Evolutionary conservation across 2,888 invertebrate genomes (phyloP).

Genomic region (Caenorhabditis wallacei): DNA sequence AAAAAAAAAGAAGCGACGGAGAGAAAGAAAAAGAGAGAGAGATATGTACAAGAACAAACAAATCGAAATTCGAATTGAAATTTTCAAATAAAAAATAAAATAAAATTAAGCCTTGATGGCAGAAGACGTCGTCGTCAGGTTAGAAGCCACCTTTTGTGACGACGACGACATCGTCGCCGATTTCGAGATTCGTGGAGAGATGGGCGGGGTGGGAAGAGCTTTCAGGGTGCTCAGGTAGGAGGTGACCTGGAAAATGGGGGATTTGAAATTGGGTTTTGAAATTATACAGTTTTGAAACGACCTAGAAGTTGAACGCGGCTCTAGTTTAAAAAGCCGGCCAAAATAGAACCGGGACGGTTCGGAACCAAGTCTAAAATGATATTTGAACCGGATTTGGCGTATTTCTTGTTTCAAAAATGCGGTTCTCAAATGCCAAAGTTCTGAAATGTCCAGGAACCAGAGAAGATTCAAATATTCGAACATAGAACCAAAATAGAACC

Average conservation of each 20-base stretch:
- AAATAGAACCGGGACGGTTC: too few species aligned
- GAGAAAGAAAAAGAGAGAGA: conserved; percentile 19
- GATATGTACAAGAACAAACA: conserved; percentile 63
- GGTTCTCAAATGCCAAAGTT: too few species aligned
- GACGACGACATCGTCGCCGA: too few species aligned
- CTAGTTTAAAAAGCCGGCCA: too few species aligned
- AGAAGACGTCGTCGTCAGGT: conserved; percentile 14
- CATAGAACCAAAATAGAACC: too few species aligned
- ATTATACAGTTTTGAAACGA: too few species aligned
- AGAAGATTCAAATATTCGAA: too few species aligned
- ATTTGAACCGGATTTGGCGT: too few species aligned
- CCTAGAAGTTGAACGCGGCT: too few species aligned
- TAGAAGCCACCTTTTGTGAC: neutral
- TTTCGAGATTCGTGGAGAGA: conserved; percentile 29
- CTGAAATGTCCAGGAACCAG: too few species aligned
- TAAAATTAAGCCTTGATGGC: conserved; percentile 2
- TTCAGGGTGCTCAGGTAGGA: conserved; percentile 26
- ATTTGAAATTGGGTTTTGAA: neutral
- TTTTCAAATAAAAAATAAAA: neutral
- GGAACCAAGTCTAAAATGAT: too few species aligned
- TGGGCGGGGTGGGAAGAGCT: conserved; percentile 31
- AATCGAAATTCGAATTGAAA: conserved; percentile 29
- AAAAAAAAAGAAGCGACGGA: conserved; percentile 25
- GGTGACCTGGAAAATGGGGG: conserved; percentile 31
- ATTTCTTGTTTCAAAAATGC: too few species aligned